A percentile compares a stretch with the other conserved stretches of the same genome.
phyloP scores from a whole-genome alignment of 2,113 vertebrate species.

The Sminthopsis crassicaudata region DNA sequence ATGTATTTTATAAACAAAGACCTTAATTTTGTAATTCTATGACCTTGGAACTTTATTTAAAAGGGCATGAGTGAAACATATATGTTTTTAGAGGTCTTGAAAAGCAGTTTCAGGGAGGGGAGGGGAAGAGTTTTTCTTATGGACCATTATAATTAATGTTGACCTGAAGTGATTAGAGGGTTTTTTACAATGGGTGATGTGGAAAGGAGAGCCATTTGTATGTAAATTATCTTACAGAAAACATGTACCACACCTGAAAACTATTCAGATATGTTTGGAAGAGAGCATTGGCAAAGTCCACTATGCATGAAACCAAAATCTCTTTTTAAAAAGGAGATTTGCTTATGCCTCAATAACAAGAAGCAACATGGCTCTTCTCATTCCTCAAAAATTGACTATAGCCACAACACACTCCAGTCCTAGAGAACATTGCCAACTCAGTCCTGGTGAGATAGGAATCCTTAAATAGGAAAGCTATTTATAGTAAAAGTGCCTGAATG shows the following conservation, averaged over 20 bases:
- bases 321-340: constrained; percentile 11
- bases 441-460: background rate
- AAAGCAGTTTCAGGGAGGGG: constrained; percentile 39
- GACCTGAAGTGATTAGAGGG: constrained; percentile 39
- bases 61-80: background rate
- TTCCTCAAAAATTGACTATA: background rate
- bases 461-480: constrained; percentile 64
- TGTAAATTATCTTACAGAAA: constrained; percentile 75
- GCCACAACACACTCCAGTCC: background rate
- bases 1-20: background rate
- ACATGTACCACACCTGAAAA: constrained; percentile 3
- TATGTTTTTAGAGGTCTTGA: background rate
- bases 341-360: background rate
- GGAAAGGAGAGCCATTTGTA: constrained; percentile 59
- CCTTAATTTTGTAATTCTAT: background rate
- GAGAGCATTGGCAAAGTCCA: constrained; percentile 24
- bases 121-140: background rate
- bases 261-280: constrained; percentile 47
- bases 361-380: background rate
- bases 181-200: background rate
- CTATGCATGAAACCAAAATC: constrained; percentile 46
- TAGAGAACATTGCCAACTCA: background rate
- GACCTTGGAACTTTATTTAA: background rate
- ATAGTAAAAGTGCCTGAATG: constrained; percentile 38
- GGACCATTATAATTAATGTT: constrained; percentile 54